A percentile compares a stretch with the other conserved stretches of the same genome.
Conservation (phyloP, 2,113 vertebrate species). For the Leptocoma aspasia region DNA sequence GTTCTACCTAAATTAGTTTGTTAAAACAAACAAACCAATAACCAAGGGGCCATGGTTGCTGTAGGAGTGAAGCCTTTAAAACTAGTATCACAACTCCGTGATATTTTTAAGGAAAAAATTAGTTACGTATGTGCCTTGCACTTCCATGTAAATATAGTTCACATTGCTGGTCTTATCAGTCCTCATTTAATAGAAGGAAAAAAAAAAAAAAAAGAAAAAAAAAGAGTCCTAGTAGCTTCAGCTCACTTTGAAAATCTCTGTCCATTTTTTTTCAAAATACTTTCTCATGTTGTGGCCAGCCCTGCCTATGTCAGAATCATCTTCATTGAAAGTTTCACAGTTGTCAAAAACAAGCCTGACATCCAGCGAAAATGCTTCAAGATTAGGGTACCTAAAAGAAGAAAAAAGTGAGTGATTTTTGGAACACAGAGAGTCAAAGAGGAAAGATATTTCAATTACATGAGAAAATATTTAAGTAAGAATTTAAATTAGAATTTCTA, state of each 20-base stretch:
- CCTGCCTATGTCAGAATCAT: constrained; percentile 97
- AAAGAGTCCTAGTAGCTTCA: constrained; percentile 73
- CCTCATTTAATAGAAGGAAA: constrained; percentile 55
- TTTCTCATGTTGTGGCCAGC: constrained; percentile 98
- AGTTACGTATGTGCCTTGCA: constrained; percentile 73
- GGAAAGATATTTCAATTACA: background rate
- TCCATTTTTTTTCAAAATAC: constrained; percentile 99
- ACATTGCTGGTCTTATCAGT: constrained; percentile 79
- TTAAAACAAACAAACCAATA: constrained; percentile 83
- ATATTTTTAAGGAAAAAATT: constrained; percentile 65
- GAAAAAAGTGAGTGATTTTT: constrained; percentile 19
- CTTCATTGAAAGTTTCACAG: constrained; percentile 99
- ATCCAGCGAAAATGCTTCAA: constrained; percentile 95
- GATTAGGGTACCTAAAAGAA: constrained; percentile 88
- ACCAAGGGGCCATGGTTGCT: constrained; percentile 77
- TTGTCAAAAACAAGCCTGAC: constrained; percentile 99
- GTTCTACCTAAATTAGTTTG: constrained; percentile 89
- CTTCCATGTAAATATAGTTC: constrained; percentile 75
- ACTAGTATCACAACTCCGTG: constrained; percentile 70
- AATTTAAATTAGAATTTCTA: background rate
- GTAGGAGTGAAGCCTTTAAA: constrained; percentile 78
- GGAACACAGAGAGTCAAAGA: background rate
- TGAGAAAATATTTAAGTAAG: background rate
- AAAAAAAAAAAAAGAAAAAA: background rate
- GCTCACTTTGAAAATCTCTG: constrained; percentile 95